Evolutionary conservation across 2,113 vertebrate species (phyloP), one percentile per base, ranked within the genome.

Genomic region (Polypterus senegalus): DNA sequence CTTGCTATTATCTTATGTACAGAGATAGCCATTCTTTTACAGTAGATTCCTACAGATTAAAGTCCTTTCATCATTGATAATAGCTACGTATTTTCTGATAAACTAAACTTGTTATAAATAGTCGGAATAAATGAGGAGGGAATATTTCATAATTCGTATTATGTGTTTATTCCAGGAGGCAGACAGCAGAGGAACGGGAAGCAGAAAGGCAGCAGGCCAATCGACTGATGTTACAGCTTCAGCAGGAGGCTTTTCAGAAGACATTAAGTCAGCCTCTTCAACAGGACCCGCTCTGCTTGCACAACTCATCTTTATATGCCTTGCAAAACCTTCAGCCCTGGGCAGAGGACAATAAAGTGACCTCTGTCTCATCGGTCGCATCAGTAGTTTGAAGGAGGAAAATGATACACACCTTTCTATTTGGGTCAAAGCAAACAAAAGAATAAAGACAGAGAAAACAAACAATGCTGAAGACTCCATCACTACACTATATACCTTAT

Each of bases 311-410:
- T 3, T 91, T 98, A 64, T 94, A 89, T 71, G 92, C 93, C 73
- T 84, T 97, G 79, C 95, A 98, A 88, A 97, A 97, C 85, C 86
- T 98, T 68, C 94, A 98, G 83, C 94, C 94, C 63, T 98, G 95
- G 95, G 94, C 93, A 0, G 93, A 97, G 63, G 92, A 96, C 77
- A 92, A 90, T 86, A 92, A 94, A 80, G 92, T 95, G 83, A 89
- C 92, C 54, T 92, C 91, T 2, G 91, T 94, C 83, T 94, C 92
- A 3, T 91, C 91, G 60, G 79, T 93, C 56, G 94, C 93, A 46
- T 92, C 91, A 1, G 88, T 94, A 65, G 92, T 93, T 69, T 95
- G 89, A 95, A 61, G 65, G 46, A 51, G 51, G 27, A 52, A 52
- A 52, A 52, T 52, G 27, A 27, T 27, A 27, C 2, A 27, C 27